A percentile compares a stretch with the other conserved stretches of the same genome.
phyloP scores from a whole-genome alignment of 1,140 invertebrate genomes.

The Eurosta solidaginis region DNA sequence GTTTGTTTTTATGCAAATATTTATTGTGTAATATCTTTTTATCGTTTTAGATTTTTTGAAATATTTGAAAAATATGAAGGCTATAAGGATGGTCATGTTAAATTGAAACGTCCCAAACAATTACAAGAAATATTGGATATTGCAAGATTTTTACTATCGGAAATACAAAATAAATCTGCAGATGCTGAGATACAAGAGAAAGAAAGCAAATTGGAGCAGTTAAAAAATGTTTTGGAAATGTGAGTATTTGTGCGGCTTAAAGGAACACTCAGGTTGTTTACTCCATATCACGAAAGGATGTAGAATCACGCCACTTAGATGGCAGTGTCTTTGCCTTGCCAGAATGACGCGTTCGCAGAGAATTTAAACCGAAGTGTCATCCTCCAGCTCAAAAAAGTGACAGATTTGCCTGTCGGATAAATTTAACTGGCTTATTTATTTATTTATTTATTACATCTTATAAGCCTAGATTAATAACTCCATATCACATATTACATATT shows the following conservation, averaged over 20 bases:
- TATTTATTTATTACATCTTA: too few relatives aligned
- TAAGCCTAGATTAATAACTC: too few relatives aligned
- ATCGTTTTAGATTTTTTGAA: conserved; percentile 85
- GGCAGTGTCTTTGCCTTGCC: too few relatives aligned
- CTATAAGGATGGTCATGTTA: conserved; percentile 93
- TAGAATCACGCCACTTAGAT: too few relatives aligned
- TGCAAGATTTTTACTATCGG: conserved; percentile 81
- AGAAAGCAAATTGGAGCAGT: conserved; percentile 94
- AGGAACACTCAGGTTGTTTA: too few relatives aligned
- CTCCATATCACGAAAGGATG: too few relatives aligned
- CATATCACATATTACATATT: too few relatives aligned
- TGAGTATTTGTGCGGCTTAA: conserved; percentile 68
- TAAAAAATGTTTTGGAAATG: conserved; percentile 99
- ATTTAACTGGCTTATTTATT: too few relatives aligned
- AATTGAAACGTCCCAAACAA: conserved; percentile 96
- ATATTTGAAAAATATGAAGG: conserved; percentile 98
- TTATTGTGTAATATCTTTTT: conserved; percentile 39
- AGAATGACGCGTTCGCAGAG: too few relatives aligned
- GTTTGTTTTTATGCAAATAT: neutral
- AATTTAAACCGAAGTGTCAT: too few relatives aligned
- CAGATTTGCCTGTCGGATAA: too few relatives aligned
- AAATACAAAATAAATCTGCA: conserved; percentile 82
- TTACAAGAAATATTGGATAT: conserved; percentile 97
- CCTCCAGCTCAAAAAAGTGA: too few relatives aligned
- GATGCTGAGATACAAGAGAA: conserved; percentile 96